Conservation (phyloP, 2,113 vertebrate species). For the Ageneiosus marmoratus region DNA sequence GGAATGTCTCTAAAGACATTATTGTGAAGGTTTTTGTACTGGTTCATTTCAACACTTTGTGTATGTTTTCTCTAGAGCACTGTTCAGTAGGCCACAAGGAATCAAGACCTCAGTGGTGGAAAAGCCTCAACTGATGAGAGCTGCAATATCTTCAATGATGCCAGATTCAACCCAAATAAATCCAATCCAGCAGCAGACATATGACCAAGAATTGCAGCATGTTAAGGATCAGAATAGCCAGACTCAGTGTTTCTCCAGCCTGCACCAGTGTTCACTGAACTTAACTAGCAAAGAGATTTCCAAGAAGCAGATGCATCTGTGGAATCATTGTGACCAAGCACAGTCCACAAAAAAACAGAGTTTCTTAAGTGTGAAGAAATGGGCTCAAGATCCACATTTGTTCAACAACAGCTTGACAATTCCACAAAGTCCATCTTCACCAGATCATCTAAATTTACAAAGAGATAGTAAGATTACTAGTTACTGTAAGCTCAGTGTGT, state of each 20-base stretch:
- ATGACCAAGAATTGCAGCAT: slow-evolving; percentile 1
- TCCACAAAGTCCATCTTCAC: slow-evolving; percentile 6
- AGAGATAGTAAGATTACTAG: slow-evolving; percentile 18
- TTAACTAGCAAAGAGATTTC: slow-evolving; percentile 6
- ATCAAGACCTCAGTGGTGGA: slow-evolving; percentile 46
- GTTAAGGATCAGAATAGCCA: neutral
- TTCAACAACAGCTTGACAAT: slow-evolving; percentile 17
- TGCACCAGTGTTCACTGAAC: slow-evolving; percentile 21
- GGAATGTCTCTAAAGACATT: too few relatives aligned
- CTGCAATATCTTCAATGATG: slow-evolving; percentile 37
- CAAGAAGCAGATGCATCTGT: neutral
- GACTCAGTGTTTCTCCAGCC: slow-evolving; percentile 20
- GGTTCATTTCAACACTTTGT: slow-evolving; percentile 19
- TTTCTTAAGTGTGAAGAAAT: slow-evolving; percentile 15
- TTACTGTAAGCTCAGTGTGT: slow-evolving; percentile 28
- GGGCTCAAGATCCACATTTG: neutral
- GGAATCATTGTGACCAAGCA: slow-evolving; percentile 2
- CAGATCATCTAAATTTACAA: slow-evolving; percentile 27
- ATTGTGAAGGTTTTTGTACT: neutral
- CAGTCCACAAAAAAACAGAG: slow-evolving; percentile 1
- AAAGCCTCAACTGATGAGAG: slow-evolving; percentile 48
- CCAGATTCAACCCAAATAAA: slow-evolving; percentile 4
- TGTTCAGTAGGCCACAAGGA: slow-evolving; percentile 46
- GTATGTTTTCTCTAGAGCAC: slow-evolving; percentile 40
- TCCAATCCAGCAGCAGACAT: slow-evolving; percentile 9